phyloP scores from a whole-genome alignment of 2,888 invertebrate species.

The Phalangium opilio region DNA sequence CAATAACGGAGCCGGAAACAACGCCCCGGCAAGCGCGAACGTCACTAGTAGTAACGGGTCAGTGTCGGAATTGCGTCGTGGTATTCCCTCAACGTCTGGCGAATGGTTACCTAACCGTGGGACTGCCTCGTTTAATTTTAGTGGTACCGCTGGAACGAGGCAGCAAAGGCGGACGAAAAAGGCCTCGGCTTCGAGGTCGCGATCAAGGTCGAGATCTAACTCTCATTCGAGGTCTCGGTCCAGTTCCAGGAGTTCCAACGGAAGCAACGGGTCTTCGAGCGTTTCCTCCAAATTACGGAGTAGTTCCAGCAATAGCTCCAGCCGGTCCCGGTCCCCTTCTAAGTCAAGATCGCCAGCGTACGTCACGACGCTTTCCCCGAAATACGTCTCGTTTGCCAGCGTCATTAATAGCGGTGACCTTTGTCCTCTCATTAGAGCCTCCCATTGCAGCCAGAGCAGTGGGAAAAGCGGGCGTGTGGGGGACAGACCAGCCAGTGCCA shows the following conservation, averaged over 20 bases:
- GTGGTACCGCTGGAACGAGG: not conserved
- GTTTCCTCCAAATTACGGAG: conserved; percentile 20
- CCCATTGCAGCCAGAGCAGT: conserved; percentile 20
- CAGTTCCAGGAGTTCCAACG: conserved; percentile 26
- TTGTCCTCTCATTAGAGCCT: conserved; percentile 9
- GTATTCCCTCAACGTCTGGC: not conserved
- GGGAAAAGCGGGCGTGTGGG: conserved; percentile 16
- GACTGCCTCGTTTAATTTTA: conserved; percentile 5
- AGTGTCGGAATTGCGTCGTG: not conserved
- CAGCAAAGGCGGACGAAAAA: conserved; percentile 11
- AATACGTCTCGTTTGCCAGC: not conserved
- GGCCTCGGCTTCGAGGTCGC: conserved; percentile 24
- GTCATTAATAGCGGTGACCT: not conserved
- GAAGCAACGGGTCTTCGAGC: conserved; percentile 24
- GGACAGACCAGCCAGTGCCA: conserved; percentile 19
- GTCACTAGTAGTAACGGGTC: conserved; percentile 24
- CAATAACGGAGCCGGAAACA: conserved; percentile 8
- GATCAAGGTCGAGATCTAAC: conserved; percentile 22
- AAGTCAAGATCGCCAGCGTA: conserved; percentile 24
- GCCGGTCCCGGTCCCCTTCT: conserved; percentile 31
- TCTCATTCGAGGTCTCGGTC: conserved; percentile 27
- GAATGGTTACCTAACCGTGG: conserved; percentile 2
- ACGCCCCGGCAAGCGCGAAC: conserved; percentile 25
- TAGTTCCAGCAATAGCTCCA: conserved; percentile 29
- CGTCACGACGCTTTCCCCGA: conserved; percentile 3